These are phyloP conservation scores for Tetramorium parvispinum DNA, from an alignment of 1,140 invertebrate species.

Conservation along the genomic window DNA sequence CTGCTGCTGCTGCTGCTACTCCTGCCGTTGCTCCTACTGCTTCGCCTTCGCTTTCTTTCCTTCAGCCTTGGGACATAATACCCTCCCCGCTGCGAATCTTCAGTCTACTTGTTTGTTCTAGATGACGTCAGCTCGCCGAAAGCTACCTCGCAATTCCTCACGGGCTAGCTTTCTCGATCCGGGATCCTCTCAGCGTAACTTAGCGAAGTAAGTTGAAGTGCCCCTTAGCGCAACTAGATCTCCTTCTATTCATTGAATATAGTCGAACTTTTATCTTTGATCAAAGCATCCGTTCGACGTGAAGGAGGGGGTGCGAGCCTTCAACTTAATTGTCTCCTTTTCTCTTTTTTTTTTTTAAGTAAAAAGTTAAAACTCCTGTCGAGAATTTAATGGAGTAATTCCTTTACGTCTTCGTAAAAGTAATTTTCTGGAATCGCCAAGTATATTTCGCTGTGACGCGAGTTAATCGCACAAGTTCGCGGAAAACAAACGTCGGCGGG, in stretches of 20 bases:
- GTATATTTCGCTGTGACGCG: not conserved
- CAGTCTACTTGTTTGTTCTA: slow-evolving; percentile 66
- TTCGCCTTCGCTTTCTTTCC: slow-evolving; percentile 21
- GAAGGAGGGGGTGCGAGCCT: not conserved
- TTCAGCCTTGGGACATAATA: slow-evolving; percentile 56
- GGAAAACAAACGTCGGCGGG: not conserved
- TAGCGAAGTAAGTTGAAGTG: slow-evolving; percentile 29
- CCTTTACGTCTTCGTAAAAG: not conserved
- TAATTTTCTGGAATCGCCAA: not conserved
- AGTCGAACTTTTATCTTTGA: slow-evolving; percentile 52
- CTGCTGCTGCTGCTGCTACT: not conserved
- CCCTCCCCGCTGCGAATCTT: slow-evolving; percentile 49
- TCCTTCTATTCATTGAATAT: slow-evolving; percentile 24
- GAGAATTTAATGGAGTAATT: slow-evolving; percentile 10
- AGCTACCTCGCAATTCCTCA: slow-evolving; percentile 56
- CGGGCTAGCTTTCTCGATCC: slow-evolving; percentile 32
- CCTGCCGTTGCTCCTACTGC: not conserved
- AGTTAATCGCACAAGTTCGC: slow-evolving; percentile 18
- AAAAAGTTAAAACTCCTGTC: slow-evolving; percentile 20
- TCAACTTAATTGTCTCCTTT: slow-evolving; percentile 22
- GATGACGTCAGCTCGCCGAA: slow-evolving; percentile 72
- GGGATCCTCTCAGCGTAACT: not conserved
- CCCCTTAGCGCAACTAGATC: slow-evolving; percentile 61
- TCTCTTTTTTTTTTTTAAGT: not conserved
- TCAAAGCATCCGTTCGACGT: slow-evolving; percentile 33